Base-by-base conservation (phyloP, 1,140 invertebrate species). In the Olivierus martensii region DNA sequence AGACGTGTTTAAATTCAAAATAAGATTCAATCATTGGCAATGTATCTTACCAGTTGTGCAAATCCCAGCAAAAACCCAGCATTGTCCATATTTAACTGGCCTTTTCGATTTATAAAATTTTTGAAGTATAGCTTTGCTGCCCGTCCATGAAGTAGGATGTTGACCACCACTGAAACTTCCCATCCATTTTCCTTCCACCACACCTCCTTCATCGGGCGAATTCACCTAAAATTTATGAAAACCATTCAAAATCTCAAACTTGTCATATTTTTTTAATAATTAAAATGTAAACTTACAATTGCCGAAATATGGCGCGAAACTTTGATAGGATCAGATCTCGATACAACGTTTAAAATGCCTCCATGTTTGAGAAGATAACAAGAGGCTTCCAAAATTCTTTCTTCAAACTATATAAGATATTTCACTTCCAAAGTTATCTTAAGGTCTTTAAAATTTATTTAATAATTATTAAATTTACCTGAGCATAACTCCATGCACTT, bases 341-440 rank as follows among this genome's bases (percentile, higher is more conserved):
- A 37, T 5, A 52, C 73, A 69, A 44, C 69, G 62, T 58, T 71
- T 52, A 83, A 75, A 68, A 78, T 83, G 55, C 82, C 86, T 59
- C 82, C 75, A 53, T 79, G 73, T 52, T 75, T 77, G 60, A 91
- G 73, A 43, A 93, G 67, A 63, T 83, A 80, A 9, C 92, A 66
- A 28, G 84, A 77, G 63, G 86, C 89, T 38, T 92, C 85, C 17
- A 95, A 68, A 56, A 92, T 78, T 63, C 87, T 75, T 51, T 79
- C 78, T 63, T 90, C 86, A 62, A 84, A 90, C 55, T 56, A 15
- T 9, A 46, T 46, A 19, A 3, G 11, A n/a, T n/a, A n/a, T n/a
- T n/a, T n/a, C n/a, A n/a, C n/a, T n/a, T n/a, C n/a, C n/a, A n/a
- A n/a, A n/a, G n/a, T n/a, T n/a, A n/a, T n/a, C n/a, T n/a, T n/a